phyloP scores from a whole-genome alignment of 2,113 vertebrate genomes.

The Nothoprocta pentlandii region DNA sequence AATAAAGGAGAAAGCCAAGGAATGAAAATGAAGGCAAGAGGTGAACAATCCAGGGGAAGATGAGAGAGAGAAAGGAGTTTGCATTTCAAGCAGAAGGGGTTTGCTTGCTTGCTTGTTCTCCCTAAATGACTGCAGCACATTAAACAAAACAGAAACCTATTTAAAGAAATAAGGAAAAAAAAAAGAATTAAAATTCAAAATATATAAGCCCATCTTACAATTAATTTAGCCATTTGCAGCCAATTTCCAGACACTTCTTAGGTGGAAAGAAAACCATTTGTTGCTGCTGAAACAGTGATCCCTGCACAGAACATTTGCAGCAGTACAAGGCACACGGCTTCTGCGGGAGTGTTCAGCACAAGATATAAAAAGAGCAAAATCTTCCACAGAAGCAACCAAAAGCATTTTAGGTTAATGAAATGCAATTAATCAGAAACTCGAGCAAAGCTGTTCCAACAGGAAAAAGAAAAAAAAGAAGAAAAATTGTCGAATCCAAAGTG shows the following conservation, averaged over 20 bases:
- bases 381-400: not conserved
- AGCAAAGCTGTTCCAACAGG: not conserved
- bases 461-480: not conserved
- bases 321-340: not conserved
- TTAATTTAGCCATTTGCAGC: not conserved
- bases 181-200: not conserved
- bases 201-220: not conserved
- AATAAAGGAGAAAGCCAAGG: not conserved
- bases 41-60: constrained; percentile 8
- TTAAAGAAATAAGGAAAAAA: not conserved
- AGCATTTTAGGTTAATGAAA: not conserved
- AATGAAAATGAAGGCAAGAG: not conserved
- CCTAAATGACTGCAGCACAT: not conserved
- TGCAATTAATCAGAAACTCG: not conserved
- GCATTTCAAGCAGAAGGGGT: not conserved
- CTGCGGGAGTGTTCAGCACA: not conserved
- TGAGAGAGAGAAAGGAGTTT: not conserved
- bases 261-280: not conserved
- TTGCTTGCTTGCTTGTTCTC: not conserved
- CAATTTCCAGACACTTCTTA: constrained; percentile 1
- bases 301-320: not conserved
- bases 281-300: not conserved
- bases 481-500: not conserved
- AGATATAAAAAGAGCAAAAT: not conserved
- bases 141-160: not conserved